Conservation (phyloP, 1,140 invertebrate genomes). For the Neelides sp. region DNA sequence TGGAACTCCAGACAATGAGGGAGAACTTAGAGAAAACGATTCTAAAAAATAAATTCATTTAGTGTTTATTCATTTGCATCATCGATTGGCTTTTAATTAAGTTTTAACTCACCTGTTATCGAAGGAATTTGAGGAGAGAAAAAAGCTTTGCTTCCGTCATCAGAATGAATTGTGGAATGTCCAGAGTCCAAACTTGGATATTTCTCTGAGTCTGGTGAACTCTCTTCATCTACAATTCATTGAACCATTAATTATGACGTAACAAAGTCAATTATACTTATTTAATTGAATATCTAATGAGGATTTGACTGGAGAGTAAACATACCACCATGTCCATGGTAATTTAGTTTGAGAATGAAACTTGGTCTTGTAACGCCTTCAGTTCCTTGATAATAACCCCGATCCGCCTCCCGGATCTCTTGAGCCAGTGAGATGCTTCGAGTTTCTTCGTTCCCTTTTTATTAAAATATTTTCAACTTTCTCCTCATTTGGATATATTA, state of each 20-base stretch:
- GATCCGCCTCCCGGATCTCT: constrained; percentile 26
- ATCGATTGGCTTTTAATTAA: background rate
- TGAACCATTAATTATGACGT: constrained; percentile 35
- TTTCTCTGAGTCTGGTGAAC: constrained; percentile 68
- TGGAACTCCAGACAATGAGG: constrained; percentile 34
- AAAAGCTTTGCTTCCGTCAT: constrained; percentile 69
- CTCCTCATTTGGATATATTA: constrained; percentile 7
- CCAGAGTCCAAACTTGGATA: constrained; percentile 71
- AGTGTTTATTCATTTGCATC: background rate
- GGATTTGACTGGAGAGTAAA: background rate
- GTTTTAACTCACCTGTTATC: constrained; percentile 32
- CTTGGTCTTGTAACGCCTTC: constrained; percentile 41
- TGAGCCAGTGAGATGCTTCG: constrained; percentile 26
- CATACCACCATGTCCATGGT: background rate
- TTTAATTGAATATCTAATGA: background rate
- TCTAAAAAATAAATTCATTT: constrained; percentile 23
- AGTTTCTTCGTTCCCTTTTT: constrained; percentile 24
- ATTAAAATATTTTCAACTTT: constrained; percentile 1
- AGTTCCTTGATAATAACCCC: background rate
- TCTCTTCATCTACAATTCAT: constrained; percentile 68
- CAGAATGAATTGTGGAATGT: constrained; percentile 76
- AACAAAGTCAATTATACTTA: background rate
- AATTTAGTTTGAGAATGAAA: constrained; percentile 46
- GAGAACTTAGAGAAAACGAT: constrained; percentile 33
- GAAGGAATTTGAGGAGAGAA: constrained; percentile 49